phyloP scores from a whole-genome alignment of 2,113 vertebrate genomes.

The Chloropsis cyanopogon region DNA sequence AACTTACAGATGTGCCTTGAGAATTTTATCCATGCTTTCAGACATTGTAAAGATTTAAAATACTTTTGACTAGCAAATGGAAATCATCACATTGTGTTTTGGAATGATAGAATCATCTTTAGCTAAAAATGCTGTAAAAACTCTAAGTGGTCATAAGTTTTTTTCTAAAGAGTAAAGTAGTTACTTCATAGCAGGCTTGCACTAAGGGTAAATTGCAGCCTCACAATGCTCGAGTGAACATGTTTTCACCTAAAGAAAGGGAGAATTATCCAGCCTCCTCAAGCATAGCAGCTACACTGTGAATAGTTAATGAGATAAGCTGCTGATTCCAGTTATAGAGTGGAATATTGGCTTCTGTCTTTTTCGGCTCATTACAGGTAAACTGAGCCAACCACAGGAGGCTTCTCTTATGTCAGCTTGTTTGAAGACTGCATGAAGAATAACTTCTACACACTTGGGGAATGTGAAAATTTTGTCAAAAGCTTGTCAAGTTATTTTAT shows the following conservation, averaged over 20 bases:
- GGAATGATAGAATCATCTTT: neutral
- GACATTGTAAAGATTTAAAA: neutral
- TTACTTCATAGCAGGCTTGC: neutral
- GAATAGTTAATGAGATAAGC: slow-evolving; percentile 9
- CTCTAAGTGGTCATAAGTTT: neutral
- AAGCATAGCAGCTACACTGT: neutral
- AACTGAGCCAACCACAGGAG: neutral
- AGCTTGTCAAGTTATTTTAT: neutral
- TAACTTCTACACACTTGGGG: neutral
- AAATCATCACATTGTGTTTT: neutral
- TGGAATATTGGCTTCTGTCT: slow-evolving; percentile 11
- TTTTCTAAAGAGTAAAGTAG: neutral
- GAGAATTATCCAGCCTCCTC: neutral
- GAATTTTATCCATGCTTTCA: neutral
- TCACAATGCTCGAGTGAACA: neutral
- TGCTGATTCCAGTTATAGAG: neutral
- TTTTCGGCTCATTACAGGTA: neutral
- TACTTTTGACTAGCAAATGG: neutral
- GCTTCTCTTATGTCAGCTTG: slow-evolving; percentile 32
- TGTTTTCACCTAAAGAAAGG: neutral
- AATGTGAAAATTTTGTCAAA: neutral
- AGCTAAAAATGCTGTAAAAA: neutral
- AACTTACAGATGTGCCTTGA: neutral
- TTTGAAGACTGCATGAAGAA: slow-evolving; percentile 5
- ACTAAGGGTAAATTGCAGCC: neutral